phyloP scores from a whole-genome alignment of 1,140 invertebrate genomes.

The Danaus melanippus region DNA sequence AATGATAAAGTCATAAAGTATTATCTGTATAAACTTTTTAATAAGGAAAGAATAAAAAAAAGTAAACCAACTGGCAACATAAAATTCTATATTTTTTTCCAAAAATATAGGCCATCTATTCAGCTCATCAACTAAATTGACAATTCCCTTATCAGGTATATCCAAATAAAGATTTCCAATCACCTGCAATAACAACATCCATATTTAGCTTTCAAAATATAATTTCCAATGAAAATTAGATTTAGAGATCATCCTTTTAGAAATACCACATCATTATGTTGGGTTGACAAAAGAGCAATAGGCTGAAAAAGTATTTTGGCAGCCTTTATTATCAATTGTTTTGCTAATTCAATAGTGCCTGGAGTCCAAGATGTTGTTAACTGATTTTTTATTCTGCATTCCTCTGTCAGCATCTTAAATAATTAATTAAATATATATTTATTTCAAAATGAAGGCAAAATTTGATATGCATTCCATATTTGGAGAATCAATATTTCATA shows the following conservation, averaged over 20 bases:
- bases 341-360: constrained; percentile 29
- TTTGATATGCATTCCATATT: no score
- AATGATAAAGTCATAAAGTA: background rate
- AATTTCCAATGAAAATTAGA: background rate
- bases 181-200: constrained; percentile 27
- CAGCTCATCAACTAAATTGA: constrained; percentile 37
- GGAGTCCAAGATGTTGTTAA: constrained; percentile 30
- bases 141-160: constrained; percentile 16
- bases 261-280: constrained; percentile 39
- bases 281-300: constrained; percentile 30
- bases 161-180: constrained; percentile 39
- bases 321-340: constrained; percentile 27
- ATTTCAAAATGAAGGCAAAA: no score
- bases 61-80: constrained; percentile 33
- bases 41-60: background rate
- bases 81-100: constrained; percentile 30
- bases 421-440: no score
- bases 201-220: constrained; percentile 4
- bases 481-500: no score
- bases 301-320: constrained; percentile 30
- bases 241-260: background rate
- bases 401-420: constrained; percentile 29
- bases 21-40: constrained; percentile 3
- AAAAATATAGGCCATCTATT: constrained; percentile 42
- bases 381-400: constrained; percentile 30